phyloP scores from a whole-genome alignment of 1,140 invertebrate species.

The Hylyphantes graminicola region DNA sequence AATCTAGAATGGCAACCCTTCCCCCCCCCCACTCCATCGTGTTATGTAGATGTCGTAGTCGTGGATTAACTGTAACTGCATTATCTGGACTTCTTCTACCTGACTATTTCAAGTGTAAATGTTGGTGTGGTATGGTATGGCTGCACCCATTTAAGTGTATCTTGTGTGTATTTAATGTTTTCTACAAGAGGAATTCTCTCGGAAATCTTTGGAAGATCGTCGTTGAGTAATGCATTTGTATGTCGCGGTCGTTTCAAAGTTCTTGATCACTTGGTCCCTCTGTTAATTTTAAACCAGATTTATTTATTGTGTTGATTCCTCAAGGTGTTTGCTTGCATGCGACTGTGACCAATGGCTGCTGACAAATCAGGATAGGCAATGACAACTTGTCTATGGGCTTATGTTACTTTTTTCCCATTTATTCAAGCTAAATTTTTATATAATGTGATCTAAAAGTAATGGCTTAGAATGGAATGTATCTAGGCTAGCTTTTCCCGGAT shows the following conservation, averaged over 20 bases:
- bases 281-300: background rate
- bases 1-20: constrained; percentile 28
- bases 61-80: constrained; percentile 34
- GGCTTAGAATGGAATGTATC: too few relatives aligned
- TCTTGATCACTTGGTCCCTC: background rate
- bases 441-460: too few relatives aligned
- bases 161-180: constrained; percentile 25
- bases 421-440: too few relatives aligned
- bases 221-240: background rate
- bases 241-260: background rate
- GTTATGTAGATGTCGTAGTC: constrained; percentile 57
- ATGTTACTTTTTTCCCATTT: too few relatives aligned
- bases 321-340: too few relatives aligned
- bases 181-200: constrained; percentile 20
- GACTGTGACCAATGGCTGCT: too few relatives aligned
- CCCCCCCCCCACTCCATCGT: constrained; percentile 19
- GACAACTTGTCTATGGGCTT: too few relatives aligned
- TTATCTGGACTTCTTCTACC: constrained; percentile 4
- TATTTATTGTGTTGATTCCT: too few relatives aligned
- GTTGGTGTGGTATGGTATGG: constrained; percentile 19
- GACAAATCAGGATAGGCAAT: too few relatives aligned
- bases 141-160: background rate
- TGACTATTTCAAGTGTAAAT: constrained; percentile 28
- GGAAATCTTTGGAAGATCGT: too few relatives aligned
- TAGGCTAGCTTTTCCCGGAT: too few relatives aligned